These are phyloP conservation scores for Caenorhabditis becei DNA, from an alignment of 2,888 invertebrate genomes.

Conservation along the genomic window DNA sequence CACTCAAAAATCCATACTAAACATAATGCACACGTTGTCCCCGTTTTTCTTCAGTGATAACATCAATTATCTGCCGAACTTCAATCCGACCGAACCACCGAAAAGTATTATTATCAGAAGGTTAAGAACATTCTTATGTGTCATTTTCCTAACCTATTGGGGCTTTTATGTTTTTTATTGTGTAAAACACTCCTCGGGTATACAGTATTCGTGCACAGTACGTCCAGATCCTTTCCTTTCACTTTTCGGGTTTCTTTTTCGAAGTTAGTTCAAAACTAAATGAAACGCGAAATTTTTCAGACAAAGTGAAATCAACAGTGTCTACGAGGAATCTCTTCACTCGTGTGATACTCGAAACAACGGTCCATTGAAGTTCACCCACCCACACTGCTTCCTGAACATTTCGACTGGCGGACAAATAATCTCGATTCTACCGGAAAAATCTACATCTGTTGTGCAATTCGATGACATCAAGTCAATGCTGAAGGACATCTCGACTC, in stretches of 20 bases:
- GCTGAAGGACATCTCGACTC: constrained; percentile 53
- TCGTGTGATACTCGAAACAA: constrained; percentile 53
- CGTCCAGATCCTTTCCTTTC: not conserved
- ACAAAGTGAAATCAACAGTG: constrained; percentile 67
- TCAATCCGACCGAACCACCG: constrained; percentile 17
- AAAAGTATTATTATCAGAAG: constrained; percentile 55
- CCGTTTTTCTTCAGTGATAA: constrained; percentile 34
- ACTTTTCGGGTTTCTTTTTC: constrained; percentile 3
- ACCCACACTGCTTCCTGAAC: constrained; percentile 62
- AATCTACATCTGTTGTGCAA: constrained; percentile 57
- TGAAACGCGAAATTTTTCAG: constrained; percentile 54
- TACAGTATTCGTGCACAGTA: not conserved
- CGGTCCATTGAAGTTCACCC: constrained; percentile 62
- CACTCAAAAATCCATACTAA: too few relatives aligned
- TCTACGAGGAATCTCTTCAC: constrained; percentile 58
- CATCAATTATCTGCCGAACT: constrained; percentile 27
- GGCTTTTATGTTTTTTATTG: not conserved
- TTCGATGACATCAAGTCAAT: constrained; percentile 60
- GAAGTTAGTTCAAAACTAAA: not conserved
- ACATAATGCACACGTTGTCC: not conserved
- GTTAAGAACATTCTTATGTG: constrained; percentile 11
- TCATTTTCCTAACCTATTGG: not conserved
- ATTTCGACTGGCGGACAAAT: constrained; percentile 64
- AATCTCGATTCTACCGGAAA: constrained; percentile 59
- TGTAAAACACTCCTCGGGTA: constrained; percentile 2